phyloP scores from a whole-genome alignment of 2,888 invertebrate genomes.

The Catocala fraxini region DNA sequence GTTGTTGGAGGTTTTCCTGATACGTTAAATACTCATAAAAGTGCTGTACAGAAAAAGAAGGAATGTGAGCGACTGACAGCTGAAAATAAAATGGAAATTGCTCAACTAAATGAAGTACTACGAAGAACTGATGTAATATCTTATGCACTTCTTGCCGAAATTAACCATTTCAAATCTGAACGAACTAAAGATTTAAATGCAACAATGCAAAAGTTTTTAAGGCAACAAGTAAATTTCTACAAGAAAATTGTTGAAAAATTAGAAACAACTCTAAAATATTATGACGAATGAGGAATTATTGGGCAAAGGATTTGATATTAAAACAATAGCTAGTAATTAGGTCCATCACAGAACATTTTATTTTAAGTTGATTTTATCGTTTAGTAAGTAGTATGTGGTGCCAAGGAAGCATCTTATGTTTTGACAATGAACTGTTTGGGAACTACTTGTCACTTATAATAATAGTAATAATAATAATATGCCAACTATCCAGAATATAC shows the following conservation, averaged over 20 bases:
- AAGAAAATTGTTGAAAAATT: constrained; percentile 93
- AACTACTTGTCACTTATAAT: constrained; percentile 33
- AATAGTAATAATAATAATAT: constrained; percentile 17
- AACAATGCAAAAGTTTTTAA: constrained; percentile 95
- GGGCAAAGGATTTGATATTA: constrained; percentile 41
- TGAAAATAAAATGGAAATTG: constrained; percentile 94
- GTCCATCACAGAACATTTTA: constrained; percentile 46
- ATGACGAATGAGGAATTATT: constrained; percentile 72
- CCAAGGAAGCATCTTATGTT: constrained; percentile 35
- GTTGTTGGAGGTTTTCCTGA: constrained; percentile 97
- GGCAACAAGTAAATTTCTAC: constrained; percentile 97
- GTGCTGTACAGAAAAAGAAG: constrained; percentile 95
- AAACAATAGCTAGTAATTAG: constrained; percentile 28
- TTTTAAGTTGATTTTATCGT: constrained; percentile 25
- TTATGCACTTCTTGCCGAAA: constrained; percentile 97
- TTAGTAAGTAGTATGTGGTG: constrained; percentile 35
- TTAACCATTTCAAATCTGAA: constrained; percentile 96
- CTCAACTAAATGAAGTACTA: constrained; percentile 93
- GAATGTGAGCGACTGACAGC: constrained; percentile 94
- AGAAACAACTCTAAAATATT: constrained; percentile 86
- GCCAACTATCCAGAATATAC: constrained; percentile 24
- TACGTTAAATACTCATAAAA: constrained; percentile 95
- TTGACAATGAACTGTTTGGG: constrained; percentile 28
- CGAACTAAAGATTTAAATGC: constrained; percentile 94
- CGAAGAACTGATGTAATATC: constrained; percentile 96